Conservation (phyloP, 2,113 vertebrate genomes). For the Paracanthobrama guichenoti region DNA sequence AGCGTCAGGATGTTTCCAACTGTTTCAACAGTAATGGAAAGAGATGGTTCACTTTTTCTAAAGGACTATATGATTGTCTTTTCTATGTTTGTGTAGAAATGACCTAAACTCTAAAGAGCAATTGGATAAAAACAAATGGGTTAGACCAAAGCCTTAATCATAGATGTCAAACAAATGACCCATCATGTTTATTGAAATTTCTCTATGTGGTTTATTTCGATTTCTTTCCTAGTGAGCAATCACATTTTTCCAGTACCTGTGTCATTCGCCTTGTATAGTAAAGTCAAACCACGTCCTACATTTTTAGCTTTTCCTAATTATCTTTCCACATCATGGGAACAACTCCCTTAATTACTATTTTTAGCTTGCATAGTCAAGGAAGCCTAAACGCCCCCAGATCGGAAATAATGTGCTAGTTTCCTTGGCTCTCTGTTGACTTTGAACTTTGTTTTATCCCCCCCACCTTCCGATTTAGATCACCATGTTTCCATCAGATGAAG, state of each 20-base stretch:
- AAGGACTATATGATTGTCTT: neutral
- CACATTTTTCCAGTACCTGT: slow-evolving; percentile 8
- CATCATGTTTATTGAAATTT: slow-evolving; percentile 5
- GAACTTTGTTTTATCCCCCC: slow-evolving; percentile 11
- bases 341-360: slow-evolving; percentile 48
- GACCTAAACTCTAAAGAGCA: slow-evolving; percentile 50
- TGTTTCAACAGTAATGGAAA: neutral
- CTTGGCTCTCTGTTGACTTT: slow-evolving; percentile 65
- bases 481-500: slow-evolving; percentile 64
- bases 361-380: slow-evolving; percentile 52
- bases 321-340: slow-evolving; percentile 28
- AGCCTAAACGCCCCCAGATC: slow-evolving; percentile 55
- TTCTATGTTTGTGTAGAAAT: neutral
- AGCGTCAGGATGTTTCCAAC: neutral
- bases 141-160: neutral
- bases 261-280: neutral
- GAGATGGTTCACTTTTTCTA: neutral
- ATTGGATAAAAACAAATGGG: neutral
- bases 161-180: neutral
- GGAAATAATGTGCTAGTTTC: slow-evolving; percentile 60
- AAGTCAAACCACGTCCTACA: slow-evolving; percentile 8
- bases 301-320: slow-evolving; percentile 20
- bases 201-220: slow-evolving; percentile 13
- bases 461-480: slow-evolving; percentile 60
- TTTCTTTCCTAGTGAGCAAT: slow-evolving; percentile 27